Conservation (phyloP, 2,888 invertebrate species). For the Caenorhabditis sp. region DNA sequence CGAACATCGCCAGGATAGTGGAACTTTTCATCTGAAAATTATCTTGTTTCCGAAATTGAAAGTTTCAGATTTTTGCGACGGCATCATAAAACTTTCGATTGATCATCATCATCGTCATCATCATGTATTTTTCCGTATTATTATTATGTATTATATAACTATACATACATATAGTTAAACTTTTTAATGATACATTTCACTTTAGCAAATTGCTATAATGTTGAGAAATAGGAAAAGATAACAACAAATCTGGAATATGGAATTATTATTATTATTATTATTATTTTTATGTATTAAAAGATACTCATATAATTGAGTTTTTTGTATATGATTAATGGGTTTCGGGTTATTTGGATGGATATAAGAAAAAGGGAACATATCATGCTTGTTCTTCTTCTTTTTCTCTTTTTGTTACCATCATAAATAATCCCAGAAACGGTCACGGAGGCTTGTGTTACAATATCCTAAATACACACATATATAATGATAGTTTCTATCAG, state of each 20-base stretch:
- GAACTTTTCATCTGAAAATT: not conserved
- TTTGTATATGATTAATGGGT: not conserved
- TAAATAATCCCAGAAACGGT: not conserved
- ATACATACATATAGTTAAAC: not conserved
- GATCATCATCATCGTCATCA: not conserved
- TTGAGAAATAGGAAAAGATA: not conserved
- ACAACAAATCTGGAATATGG: not conserved
- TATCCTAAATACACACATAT: not conserved
- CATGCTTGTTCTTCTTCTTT: not conserved
- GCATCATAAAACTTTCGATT: not conserved
- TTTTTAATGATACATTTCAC: not conserved
- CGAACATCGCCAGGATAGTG: not conserved
- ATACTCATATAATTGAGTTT: not conserved
- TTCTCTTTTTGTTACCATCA: not conserved
- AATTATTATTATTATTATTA: not conserved
- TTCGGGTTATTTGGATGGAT: not conserved
- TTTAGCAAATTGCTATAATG: no score
- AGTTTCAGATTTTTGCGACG: not conserved
- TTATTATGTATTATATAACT: not conserved
- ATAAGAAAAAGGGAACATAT: not conserved
- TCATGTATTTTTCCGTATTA: not conserved
- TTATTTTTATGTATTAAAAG: not conserved
- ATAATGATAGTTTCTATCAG: not conserved
- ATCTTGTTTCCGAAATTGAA: conserved; percentile 1
- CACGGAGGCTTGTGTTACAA: not conserved